Conservation (phyloP, 2,113 vertebrate species). For the Pipra filicauda region DNA sequence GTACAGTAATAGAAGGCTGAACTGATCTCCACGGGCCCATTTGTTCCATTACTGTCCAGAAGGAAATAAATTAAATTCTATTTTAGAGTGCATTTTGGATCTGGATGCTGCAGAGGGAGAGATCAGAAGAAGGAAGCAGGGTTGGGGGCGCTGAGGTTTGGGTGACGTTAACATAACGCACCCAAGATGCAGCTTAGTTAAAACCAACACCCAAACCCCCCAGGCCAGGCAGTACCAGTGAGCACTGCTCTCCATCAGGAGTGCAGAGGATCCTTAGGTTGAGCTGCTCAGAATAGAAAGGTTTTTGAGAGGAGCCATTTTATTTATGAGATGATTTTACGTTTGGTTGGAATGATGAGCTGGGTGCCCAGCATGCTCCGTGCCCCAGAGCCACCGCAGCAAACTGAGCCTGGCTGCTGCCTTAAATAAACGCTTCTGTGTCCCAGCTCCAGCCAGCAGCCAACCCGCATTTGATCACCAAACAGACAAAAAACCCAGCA, state of each 20-base stretch:
- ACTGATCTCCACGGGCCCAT: background rate
- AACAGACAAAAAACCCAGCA: too few species aligned
- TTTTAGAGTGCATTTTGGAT: slow-evolving; percentile 25
- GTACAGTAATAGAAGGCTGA: slow-evolving; percentile 49
- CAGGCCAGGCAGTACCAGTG: accelerated
- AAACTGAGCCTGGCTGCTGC: background rate
- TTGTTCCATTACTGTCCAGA: slow-evolving; percentile 47
- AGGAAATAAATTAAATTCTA: slow-evolving; percentile 63
- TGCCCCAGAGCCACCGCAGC: background rate
- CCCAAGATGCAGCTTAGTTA: background rate
- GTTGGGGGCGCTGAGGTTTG: background rate
- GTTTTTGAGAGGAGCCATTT: background rate
- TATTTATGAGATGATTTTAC: background rate
- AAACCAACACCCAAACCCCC: background rate
- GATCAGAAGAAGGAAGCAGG: background rate
- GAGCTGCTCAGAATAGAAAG: background rate
- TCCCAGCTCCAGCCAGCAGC: background rate
- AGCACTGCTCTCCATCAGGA: background rate
- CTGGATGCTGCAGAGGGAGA: background rate
- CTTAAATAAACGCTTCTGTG: background rate
- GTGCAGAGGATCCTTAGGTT: background rate
- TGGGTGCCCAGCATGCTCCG: background rate
- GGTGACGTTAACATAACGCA: accelerated
- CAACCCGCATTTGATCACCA: background rate
- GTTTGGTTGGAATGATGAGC: background rate